Conservation (phyloP, 2,113 vertebrate genomes). For the Toxotes jaculatrix region DNA sequence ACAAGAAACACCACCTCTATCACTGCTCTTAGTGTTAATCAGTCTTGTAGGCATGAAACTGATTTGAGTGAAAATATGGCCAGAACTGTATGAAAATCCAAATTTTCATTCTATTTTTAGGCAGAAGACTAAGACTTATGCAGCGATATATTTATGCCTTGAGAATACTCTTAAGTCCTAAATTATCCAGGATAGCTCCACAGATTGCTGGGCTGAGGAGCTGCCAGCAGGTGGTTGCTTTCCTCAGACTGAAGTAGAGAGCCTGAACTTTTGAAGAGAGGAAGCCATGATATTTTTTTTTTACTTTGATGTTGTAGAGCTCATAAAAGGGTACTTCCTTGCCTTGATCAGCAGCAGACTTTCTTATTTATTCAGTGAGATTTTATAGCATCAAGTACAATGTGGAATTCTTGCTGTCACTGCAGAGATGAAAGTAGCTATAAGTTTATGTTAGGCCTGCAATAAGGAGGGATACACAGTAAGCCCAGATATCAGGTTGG, state of each 20-base stretch:
- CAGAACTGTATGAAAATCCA: slow-evolving; percentile 11
- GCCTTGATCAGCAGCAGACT: slow-evolving; percentile 64
- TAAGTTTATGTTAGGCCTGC: slow-evolving; percentile 22
- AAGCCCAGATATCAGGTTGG: slow-evolving; percentile 8
- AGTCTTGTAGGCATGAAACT: slow-evolving; percentile 22
- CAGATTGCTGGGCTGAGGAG: slow-evolving; percentile 48
- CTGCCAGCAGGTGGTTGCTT: slow-evolving; percentile 73
- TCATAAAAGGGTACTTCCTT: slow-evolving; percentile 63
- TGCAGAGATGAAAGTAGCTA: slow-evolving; percentile 35
- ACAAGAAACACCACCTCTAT: slow-evolving; percentile 13
- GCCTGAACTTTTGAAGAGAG: slow-evolving; percentile 62
- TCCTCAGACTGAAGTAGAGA: slow-evolving; percentile 49
- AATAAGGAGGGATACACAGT: not conserved
- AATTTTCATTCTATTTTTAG: slow-evolving; percentile 58
- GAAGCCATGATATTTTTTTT: slow-evolving; percentile 40
- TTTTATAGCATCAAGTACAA: slow-evolving; percentile 61
- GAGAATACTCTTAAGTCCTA: slow-evolving; percentile 62
- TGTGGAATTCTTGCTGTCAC: slow-evolving; percentile 35
- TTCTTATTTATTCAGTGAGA: slow-evolving; percentile 62
- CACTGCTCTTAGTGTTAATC: slow-evolving; percentile 23
- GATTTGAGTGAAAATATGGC: slow-evolving; percentile 28
- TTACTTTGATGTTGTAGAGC: slow-evolving; percentile 67
- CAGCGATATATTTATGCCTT: slow-evolving; percentile 57
- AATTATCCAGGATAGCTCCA: slow-evolving; percentile 62
- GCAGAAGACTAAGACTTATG: slow-evolving; percentile 35